Base-by-base conservation (phyloP, 2,888 invertebrate species). In the Perdita meconis region DNA sequence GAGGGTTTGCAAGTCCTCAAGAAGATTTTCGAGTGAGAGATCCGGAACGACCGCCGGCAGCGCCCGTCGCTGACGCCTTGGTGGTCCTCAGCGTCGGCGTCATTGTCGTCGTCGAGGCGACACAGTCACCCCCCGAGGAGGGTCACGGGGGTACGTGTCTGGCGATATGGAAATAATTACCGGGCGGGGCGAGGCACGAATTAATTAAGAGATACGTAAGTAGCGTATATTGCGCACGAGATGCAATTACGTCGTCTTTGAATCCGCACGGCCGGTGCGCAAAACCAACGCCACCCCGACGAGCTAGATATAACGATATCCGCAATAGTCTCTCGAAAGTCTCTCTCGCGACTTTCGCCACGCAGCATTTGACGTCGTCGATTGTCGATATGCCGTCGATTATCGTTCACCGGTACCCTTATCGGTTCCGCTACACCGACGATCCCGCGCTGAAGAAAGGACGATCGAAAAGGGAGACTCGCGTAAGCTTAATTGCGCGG, bases 191-290 rank as follows among this genome's bases (percentile, higher is more conserved):
- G 84, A 83, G 80, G 76, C 81, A 79, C 82, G 85, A 87, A 86
- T 82, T 87, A 87, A 87, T 87, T 87, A 87, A 87, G 87, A 86
- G 82, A 86, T 78, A 85, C 82, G 78, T 80, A 86, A 86, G 86
- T 86, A 82, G 84, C 86, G 66, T 79, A 73, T 73, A 85, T 83
- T 72, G 82, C 82, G 80, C 82, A 76, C 65, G 81, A 84, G 81
- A 84, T 75, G 86, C 78, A 82, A 87, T 87, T 87, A 82, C 82
- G 78, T 66, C 81, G 79, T 85, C 84, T 87, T 86, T 83, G 86
- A 85, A 77, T 78, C 64, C 69, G 44, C 36, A 30, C 2, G 3
- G 47, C 22, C 19, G 47, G 80, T n/a, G n/a, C n/a, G 71, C 64
- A 74, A 70, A 81, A 64, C 75, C 64, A 66, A 70, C 57, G 82